Evolutionary conservation across 1,140 invertebrate genomes (phyloP), one percentile per base, ranked within the genome.

Genomic region (Lutraria rhynchaena): DNA sequence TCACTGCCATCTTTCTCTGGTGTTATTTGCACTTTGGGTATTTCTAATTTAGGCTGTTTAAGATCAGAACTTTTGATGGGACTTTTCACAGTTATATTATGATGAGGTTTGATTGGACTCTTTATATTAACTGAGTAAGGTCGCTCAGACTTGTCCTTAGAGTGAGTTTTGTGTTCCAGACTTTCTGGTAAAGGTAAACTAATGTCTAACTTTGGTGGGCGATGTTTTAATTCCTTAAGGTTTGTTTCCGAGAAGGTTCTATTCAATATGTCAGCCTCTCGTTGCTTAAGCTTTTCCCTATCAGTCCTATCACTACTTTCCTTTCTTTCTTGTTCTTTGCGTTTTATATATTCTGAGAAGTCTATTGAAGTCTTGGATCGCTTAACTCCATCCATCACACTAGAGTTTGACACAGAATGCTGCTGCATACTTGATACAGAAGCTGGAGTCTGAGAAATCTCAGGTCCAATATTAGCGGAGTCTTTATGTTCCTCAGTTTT

Each of bases 81-180:
- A 57, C 76, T 80, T 80, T 80, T 80, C 33, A 80, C 76, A 70
- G 65, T 80, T 27, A 80, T 80, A 49, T 80, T 80, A 57, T 70
- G 49, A 49, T 80, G 76, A 80, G 76, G 76, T 80, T 80, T 80
- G 29, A 80, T 80, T 49, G 76, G 76, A 70, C 76, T 80, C 60
- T 80, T 80, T 11, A 80, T 80, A 57, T 80, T 80, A 22, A 80
- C 76, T 41, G 67, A 31, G 41, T 80, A 80, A 15, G 76, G 76
- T 27, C 76, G 49, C 24, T 80, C 76, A 22, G 33, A 44, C 19
- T 61, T 60, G 7, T 75, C 73, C 22, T 46, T 60, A 1, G 57
- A 41, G 9, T 15, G 41, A 24, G 27, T 29, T 7, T 46, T 31
- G 19, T 58, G 63, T 27, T 57, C 63, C 31, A 70, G 35, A 29